Evolutionary conservation across 2,888 invertebrate species (phyloP).

Genomic region (Oxyteleia sp.): DNA sequence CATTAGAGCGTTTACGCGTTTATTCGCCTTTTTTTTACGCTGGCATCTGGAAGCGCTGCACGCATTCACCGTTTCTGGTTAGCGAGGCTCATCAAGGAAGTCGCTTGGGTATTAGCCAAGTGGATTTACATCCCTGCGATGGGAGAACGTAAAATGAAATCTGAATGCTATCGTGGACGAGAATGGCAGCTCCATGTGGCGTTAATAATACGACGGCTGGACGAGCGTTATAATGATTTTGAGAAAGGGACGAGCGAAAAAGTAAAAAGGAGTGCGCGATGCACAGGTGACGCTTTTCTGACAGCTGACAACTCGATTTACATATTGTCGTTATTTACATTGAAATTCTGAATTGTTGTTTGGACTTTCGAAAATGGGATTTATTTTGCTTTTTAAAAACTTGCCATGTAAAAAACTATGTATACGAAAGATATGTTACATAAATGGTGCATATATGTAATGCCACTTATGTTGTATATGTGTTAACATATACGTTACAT

Average conservation of each 20-base stretch:
- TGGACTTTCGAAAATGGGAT: too few relatives aligned
- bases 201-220: too few relatives aligned
- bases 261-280: slow-evolving; percentile 1
- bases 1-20: slow-evolving; percentile 54
- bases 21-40: slow-evolving; percentile 22
- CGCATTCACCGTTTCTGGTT: slow-evolving; percentile 65
- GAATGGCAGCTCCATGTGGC: slow-evolving; percentile 77
- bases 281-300: slow-evolving; percentile 48
- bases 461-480: too few relatives aligned
- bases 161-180: slow-evolving; percentile 72
- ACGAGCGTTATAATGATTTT: slow-evolving; percentile 16
- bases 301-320: slow-evolving; percentile 43
- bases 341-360: too few relatives aligned
- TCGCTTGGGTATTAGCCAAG: slow-evolving; percentile 74
- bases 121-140: slow-evolving; percentile 78
- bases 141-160: slow-evolving; percentile 77
- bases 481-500: too few relatives aligned
- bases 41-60: slow-evolving; percentile 53
- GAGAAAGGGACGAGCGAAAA: slow-evolving; percentile 29
- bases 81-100: slow-evolving; percentile 71
- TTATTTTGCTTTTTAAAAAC: too few relatives aligned
- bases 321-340: slow-evolving; percentile 9
- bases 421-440: too few relatives aligned
- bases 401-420: too few relatives aligned
- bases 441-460: too few relatives aligned